These are phyloP conservation scores for Coreoperca whiteheadi DNA, from an alignment of 2,113 vertebrate genomes.

Conservation along the genomic window DNA sequence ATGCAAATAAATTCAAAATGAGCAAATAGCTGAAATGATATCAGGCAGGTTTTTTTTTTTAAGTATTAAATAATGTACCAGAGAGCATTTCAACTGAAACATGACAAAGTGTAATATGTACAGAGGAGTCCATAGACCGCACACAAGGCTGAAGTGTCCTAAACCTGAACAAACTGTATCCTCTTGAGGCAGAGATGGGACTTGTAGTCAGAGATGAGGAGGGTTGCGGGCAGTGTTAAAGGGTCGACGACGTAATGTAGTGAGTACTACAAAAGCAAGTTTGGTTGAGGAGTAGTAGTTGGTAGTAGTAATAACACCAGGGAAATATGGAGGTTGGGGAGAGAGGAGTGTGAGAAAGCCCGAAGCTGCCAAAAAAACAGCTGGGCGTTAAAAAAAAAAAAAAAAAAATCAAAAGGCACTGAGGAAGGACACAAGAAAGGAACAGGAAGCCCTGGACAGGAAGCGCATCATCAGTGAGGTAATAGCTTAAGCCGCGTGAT, in stretches of 20 bases:
- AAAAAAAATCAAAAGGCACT: constrained; percentile 80
- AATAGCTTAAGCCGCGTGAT: constrained; percentile 93
- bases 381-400: constrained; percentile 66
- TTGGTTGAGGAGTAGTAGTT: constrained; percentile 76
- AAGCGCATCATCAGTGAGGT: constrained; percentile 91
- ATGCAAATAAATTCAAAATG: constrained; percentile 57
- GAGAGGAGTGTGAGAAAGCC: constrained; percentile 75
- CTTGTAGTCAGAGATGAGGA: constrained; percentile 57
- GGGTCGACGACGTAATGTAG: constrained; percentile 65
- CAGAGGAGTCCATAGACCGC: constrained; percentile 55
- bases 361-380: constrained; percentile 66
- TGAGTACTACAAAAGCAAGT: constrained; percentile 75
- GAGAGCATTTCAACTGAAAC: constrained; percentile 59
- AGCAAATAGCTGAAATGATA: constrained; percentile 48
- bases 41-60: constrained; percentile 39
- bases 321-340: constrained; percentile 68
- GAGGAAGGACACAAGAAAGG: constrained; percentile 76
- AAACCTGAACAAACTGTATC: constrained; percentile 68
- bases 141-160: constrained; percentile 58
- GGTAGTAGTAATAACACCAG: constrained; percentile 77
- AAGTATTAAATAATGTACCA: constrained; percentile 73
- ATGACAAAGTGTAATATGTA: constrained; percentile 77
- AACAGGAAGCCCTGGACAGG: constrained; percentile 74
- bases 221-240: constrained; percentile 72
- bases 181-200: constrained; percentile 61